Percentiles rank a stretch among this genome's conserved stretches.
These are phyloP conservation scores for Rhynchonema sp. DNA, from an alignment of 2,888 invertebrate genomes.

Conservation along the genomic window DNA sequence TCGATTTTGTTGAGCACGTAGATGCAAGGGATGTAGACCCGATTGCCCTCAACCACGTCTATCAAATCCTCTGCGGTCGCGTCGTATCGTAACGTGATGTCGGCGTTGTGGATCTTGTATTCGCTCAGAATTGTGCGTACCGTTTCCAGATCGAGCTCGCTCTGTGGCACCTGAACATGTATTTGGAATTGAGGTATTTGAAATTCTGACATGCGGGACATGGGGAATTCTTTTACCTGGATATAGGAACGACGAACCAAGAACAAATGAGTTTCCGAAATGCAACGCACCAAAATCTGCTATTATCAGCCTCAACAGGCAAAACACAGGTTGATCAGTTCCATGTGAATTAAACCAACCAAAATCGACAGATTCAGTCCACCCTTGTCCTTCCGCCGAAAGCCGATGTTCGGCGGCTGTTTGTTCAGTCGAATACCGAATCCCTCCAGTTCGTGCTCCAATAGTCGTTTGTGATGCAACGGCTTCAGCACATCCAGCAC, in stretches of 20 bases:
- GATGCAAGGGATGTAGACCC: slow-evolving; percentile 93
- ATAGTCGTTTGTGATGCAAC: slow-evolving; percentile 74
- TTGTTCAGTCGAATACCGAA: slow-evolving; percentile 87
- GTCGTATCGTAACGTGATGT: slow-evolving; percentile 62
- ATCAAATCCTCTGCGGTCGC: slow-evolving; percentile 93
- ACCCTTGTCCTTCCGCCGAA: slow-evolving; percentile 90
- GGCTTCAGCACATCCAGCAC: slow-evolving; percentile 89
- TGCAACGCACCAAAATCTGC: too few relatives aligned
- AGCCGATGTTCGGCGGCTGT: slow-evolving; percentile 86
- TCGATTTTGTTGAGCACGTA: slow-evolving; percentile 97
- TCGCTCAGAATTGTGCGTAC: slow-evolving; percentile 89
- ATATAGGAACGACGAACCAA: neutral
- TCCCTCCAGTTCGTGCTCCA: slow-evolving; percentile 96
- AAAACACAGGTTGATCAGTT: neutral
- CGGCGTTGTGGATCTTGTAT: slow-evolving; percentile 96
- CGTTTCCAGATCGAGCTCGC: slow-evolving; percentile 76
- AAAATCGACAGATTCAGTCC: slow-evolving; percentile 58
- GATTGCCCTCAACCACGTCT: slow-evolving; percentile 93
- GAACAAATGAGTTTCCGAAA: too few relatives aligned
- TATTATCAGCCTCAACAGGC: neutral
- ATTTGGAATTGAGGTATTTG: too few relatives aligned
- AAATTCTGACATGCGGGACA: too few relatives aligned
- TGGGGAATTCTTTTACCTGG: too few relatives aligned
- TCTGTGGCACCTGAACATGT: slow-evolving; percentile 63
- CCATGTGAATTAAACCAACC: neutral